Percentiles rank a stretch among this genome's conserved stretches.
Conservation (phyloP, 2,797 vertebrate species). For the Luscinia megarhynchos region DNA sequence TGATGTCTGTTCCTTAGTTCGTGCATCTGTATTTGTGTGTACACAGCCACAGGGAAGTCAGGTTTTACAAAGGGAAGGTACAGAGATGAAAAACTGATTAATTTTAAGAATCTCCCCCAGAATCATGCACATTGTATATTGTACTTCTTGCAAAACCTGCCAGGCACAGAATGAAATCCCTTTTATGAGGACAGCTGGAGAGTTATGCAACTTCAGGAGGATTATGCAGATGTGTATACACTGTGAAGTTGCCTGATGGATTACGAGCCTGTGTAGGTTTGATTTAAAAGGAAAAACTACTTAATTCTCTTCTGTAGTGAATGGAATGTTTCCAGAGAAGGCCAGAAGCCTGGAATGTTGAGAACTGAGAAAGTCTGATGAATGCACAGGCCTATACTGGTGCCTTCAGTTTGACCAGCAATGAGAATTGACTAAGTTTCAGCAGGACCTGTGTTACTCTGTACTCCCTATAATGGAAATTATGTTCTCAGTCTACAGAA, state of each 20-base stretch:
- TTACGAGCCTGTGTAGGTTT: slow-evolving; percentile 46
- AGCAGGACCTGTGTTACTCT: background rate
- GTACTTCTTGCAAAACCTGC: slow-evolving; percentile 51
- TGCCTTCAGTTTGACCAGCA: background rate
- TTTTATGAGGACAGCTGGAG: slow-evolving; percentile 72
- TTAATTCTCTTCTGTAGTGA: slow-evolving; percentile 33
- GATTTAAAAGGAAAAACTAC: slow-evolving; percentile 57
- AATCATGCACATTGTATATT: background rate
- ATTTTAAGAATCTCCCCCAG: background rate
- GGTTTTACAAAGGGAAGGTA: slow-evolving; percentile 7
- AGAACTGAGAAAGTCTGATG: background rate
- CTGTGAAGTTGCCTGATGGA: slow-evolving; percentile 67
- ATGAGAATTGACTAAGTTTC: background rate
- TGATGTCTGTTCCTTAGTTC: background rate
- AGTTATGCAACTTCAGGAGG: slow-evolving; percentile 73
- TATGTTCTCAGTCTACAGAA: background rate
- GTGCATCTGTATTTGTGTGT: background rate
- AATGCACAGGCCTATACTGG: background rate
- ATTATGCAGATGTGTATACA: slow-evolving; percentile 67
- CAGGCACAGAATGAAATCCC: slow-evolving; percentile 67
- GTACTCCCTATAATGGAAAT: background rate
- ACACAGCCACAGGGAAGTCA: background rate
- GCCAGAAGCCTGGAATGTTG: background rate
- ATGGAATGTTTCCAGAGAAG: slow-evolving; percentile 10
- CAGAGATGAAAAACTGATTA: slow-evolving; percentile 15